phyloP scores from a whole-genome alignment of 2,888 invertebrate genomes.

The Aphodius granarius region DNA sequence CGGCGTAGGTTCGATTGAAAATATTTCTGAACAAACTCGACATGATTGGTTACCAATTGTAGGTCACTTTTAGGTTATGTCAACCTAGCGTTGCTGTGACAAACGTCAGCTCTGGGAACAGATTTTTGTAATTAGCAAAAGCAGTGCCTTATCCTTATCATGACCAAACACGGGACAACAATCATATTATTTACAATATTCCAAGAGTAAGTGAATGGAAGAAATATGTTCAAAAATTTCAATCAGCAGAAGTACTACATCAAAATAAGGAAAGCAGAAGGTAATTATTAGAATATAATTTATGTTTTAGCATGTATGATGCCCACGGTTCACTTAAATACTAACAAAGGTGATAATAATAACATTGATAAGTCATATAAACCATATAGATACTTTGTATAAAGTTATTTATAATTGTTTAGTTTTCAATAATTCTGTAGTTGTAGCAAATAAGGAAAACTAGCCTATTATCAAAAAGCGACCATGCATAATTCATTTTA shows the following conservation, averaged over 20 bases:
- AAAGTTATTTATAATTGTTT: not conserved
- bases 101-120: slow-evolving; percentile 6
- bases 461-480: not conserved
- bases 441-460: not conserved
- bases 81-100: not conserved
- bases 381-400: not conserved
- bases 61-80: slow-evolving; percentile 3
- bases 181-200: not conserved
- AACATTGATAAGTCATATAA: not conserved
- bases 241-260: not conserved
- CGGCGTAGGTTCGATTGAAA: not conserved
- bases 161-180: not conserved
- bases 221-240: slow-evolving; percentile 5
- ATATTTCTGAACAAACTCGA: slow-evolving; percentile 8
- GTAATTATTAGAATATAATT: not conserved
- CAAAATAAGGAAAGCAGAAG: not conserved
- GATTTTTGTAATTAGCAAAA: not conserved
- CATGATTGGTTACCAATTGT: not conserved
- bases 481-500: not conserved
- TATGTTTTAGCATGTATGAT: not conserved
- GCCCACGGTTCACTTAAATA: not conserved
- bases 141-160: not conserved
- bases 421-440: not conserved
- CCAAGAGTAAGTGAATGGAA: not conserved
- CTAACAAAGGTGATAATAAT: not conserved